Percentiles rank a stretch among this genome's conserved stretches.
Evolutionary conservation across 1,140 invertebrate species (phyloP).

Genomic region (Drosophila pseudoobscura): DNA sequence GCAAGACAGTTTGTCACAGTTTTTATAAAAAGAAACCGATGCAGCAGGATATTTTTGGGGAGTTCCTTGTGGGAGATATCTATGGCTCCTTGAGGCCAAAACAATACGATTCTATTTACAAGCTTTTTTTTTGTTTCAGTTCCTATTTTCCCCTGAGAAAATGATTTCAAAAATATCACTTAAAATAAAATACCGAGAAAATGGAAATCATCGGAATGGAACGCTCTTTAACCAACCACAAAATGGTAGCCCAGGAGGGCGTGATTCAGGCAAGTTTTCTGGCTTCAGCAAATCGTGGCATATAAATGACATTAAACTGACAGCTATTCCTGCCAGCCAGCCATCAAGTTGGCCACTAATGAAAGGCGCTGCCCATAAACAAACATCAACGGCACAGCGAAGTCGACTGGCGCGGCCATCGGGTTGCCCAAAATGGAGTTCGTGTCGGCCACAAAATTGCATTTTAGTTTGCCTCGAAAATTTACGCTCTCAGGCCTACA

Average conservation of each 20-base stretch:
- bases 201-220: too few species aligned
- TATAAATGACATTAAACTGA: too few species aligned
- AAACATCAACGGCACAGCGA: constrained; percentile 39
- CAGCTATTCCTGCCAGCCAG: constrained; percentile 18
- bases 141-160: background rate
- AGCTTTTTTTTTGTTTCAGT: constrained; percentile 6
- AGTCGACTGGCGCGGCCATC: background rate
- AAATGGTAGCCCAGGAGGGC: background rate
- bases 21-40: constrained; percentile 29
- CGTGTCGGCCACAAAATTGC: constrained; percentile 54
- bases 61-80: constrained; percentile 33
- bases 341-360: constrained; percentile 54
- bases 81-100: constrained; percentile 45
- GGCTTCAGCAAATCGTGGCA: too few species aligned
- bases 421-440: constrained; percentile 17
- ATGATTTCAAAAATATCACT: constrained; percentile 2
- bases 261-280: background rate
- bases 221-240: background rate
- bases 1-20: constrained; percentile 29
- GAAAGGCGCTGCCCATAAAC: constrained; percentile 47
- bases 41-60: constrained; percentile 36
- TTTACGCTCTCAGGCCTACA: background rate
- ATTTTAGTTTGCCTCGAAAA: constrained; percentile 32
- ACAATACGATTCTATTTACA: constrained; percentile 54
- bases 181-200: background rate